These are phyloP conservation scores for Vulpes lagopus DNA, from an alignment of 2,113 vertebrate genomes.

Conservation along the genomic window DNA sequence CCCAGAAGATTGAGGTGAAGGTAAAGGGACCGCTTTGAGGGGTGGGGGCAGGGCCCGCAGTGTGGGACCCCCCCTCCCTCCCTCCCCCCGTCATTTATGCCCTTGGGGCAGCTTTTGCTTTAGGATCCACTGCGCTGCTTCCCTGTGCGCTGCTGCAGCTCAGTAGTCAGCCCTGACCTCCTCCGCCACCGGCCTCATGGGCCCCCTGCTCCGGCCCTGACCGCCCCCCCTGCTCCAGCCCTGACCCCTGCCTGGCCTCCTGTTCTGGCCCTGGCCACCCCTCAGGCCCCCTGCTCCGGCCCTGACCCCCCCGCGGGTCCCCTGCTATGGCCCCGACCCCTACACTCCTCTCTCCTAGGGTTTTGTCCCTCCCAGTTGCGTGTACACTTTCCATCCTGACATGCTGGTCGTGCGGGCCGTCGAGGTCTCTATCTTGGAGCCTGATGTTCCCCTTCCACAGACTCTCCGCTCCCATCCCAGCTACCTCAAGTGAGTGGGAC, in stretches of 20 bases:
- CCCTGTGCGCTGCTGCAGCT: too few species aligned
- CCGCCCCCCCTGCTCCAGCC: not conserved
- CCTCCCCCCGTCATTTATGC: not conserved
- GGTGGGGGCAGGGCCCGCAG: not conserved
- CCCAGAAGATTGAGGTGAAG: slow-evolving; percentile 96
- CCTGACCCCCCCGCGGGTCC: too few species aligned
- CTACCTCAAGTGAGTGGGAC: slow-evolving; percentile 93
- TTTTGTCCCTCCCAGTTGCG: slow-evolving; percentile 90
- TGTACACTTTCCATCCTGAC: slow-evolving; percentile 95
- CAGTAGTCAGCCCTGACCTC: too few species aligned
- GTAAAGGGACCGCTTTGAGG: slow-evolving; percentile 83
- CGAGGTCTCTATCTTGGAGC: slow-evolving; percentile 90
- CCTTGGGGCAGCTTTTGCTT: not conserved
- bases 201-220: too few species aligned
- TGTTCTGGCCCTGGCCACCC: fast-evolving
- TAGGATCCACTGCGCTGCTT: not conserved
- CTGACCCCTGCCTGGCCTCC: fast-evolving
- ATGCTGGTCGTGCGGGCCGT: slow-evolving; percentile 91
- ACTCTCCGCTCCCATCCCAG: slow-evolving; percentile 86
- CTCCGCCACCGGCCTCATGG: too few species aligned
- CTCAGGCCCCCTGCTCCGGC: not conserved
- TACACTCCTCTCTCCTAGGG: slow-evolving; percentile 86
- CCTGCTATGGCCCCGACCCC: not conserved
- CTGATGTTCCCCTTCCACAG: slow-evolving; percentile 84
- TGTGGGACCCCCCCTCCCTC: too few species aligned